Evolutionary conservation across 2,888 invertebrate genomes (phyloP), one percentile per base, ranked within the genome.

Genomic region (Phengaris arion): DNA sequence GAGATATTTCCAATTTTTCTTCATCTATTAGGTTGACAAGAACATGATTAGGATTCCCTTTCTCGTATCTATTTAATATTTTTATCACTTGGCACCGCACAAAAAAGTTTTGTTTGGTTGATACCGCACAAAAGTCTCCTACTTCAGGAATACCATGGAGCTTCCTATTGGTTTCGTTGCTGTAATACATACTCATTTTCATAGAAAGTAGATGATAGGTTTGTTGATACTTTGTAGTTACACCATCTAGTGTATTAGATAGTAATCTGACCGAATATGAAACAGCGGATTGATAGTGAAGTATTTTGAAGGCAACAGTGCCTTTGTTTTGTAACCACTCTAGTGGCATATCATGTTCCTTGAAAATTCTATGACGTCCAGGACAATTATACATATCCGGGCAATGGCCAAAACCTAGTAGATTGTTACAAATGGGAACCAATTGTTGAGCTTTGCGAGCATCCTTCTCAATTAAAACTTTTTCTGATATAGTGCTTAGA

Each of bases 321-420:
- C 96, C 96, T 69, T 87, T 86, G 79, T 84, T 85, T 0, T 95
- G 95, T 75, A 96, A 86, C 85, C 93, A 86, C 13, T 90, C 85
- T n/a, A 89, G 88, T 6, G 94, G 91, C 75, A 94, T 91, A 79
- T 95, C 94, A 45, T 89, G 88, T 7, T 93, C 86, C 77, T 94
- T 88, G 12, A 96, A 86, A 6, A 95, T 80, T 0, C 88, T 87
- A 85, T 97, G 97, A 52, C 97, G 94, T 74, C 93, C 90, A 22
- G 85, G 79, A 81, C 97, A 97, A 68, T 90, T 87, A 82, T 90
- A 89, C 74, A 86, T 85, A 78, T 94, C 92, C 3, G 91, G 89
- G 83, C 97, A 97, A 75, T 90, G 88, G 6, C 97, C 97, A 80
- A 96, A 94, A 51, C 95, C 89, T 77, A 96, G 93, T 5, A 96